Conservation (phyloP, 2,113 vertebrate species). For the Dromiciops gliroides region DNA sequence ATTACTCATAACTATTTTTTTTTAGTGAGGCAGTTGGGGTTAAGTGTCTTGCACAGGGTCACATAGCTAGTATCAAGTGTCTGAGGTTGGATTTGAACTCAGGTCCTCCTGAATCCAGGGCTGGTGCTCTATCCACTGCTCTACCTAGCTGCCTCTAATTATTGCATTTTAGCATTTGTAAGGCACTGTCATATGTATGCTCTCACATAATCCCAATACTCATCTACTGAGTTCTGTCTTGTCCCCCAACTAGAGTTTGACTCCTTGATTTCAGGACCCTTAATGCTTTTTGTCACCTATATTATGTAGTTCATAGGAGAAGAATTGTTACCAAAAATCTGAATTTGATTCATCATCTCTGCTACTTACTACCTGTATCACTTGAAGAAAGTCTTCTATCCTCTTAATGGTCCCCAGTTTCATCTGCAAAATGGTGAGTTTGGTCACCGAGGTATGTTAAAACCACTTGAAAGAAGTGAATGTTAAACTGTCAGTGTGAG, state of each 20-base stretch:
- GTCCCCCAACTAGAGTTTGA: not conserved
- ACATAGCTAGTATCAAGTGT: no score
- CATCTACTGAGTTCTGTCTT: not conserved
- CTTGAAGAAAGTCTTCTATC: not conserved
- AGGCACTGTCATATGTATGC: not conserved
- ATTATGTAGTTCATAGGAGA: not conserved
- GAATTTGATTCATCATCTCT: not conserved
- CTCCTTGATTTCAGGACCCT: not conserved
- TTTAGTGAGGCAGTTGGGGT: no score
- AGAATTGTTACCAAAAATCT: not conserved
- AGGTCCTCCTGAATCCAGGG: no score
- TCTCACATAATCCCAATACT: not conserved
- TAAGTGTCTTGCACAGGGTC: no score
- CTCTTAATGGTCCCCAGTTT: not conserved
- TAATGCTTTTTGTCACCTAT: not conserved
- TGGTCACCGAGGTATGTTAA: not conserved
- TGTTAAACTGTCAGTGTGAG: not conserved
- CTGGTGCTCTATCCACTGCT: no score
- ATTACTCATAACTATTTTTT: no score
- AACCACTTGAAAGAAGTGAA: not conserved
- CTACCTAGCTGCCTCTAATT: no score
- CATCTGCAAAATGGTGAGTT: not conserved
- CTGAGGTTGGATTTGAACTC: no score
- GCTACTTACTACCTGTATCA: not conserved
- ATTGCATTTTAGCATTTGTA: not conserved